Evolutionary conservation across 2,888 invertebrate genomes (phyloP).

Genomic region (Eueremaeus valkanovi): DNA sequence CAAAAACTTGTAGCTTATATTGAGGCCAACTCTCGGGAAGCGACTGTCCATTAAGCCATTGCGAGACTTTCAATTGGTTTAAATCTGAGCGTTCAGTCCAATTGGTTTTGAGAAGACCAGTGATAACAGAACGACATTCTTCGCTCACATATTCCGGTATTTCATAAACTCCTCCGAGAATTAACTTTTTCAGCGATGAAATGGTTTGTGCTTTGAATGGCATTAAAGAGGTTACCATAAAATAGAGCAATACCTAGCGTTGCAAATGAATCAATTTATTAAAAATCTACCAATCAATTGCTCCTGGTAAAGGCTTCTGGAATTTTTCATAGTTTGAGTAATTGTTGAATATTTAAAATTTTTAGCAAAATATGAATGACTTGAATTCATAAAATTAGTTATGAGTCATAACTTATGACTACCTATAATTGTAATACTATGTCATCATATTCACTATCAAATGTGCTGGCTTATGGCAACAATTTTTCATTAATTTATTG

Average conservation of each 20-base stretch:
- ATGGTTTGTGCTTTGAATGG: conserved; percentile 75
- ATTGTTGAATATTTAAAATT: too few relatives aligned
- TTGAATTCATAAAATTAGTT: too few relatives aligned
- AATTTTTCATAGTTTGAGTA: too few relatives aligned
- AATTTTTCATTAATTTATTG: too few relatives aligned
- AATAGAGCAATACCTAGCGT: conserved; percentile 67
- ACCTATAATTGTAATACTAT: too few relatives aligned
- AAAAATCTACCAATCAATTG: too few relatives aligned
- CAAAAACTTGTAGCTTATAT: conserved; percentile 24
- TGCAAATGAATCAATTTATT: too few relatives aligned
- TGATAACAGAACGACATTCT: conserved; percentile 43
- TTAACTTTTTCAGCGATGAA: conserved; percentile 64
- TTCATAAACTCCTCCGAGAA: conserved; percentile 62
- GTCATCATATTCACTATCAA: too few relatives aligned
- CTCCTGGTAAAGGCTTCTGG: too few relatives aligned
- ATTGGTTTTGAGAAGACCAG: conserved; percentile 44
- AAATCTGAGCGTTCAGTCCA: conserved; percentile 42
- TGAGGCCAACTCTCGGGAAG: conserved; percentile 43
- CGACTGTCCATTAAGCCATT: conserved; percentile 42
- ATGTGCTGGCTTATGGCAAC: too few relatives aligned
- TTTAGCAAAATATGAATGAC: too few relatives aligned
- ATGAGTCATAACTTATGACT: too few relatives aligned
- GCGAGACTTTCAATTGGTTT: conserved; percentile 41
- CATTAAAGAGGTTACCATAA: conserved; percentile 71
- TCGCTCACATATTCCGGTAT: conserved; percentile 55